Percentiles rank a stretch among this genome's conserved stretches.
Conservation (phyloP, 2,113 vertebrate genomes). For the Lampris incognitus region DNA sequence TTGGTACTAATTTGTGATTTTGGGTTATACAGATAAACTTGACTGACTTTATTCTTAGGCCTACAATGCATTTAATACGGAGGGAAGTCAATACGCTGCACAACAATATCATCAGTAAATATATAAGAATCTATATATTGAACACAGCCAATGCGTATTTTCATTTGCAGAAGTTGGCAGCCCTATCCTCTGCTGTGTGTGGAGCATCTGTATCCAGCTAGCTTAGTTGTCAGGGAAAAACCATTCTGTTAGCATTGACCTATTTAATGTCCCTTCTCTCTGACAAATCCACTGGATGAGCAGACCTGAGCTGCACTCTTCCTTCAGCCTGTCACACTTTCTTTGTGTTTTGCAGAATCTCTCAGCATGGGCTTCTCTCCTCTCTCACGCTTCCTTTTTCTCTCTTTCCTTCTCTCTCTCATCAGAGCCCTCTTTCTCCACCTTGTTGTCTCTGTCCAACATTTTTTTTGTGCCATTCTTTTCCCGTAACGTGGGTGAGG, state of each 20-base stretch:
- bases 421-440: background rate
- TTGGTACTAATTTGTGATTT: too few relatives aligned
- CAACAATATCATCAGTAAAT: too few relatives aligned
- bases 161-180: too few relatives aligned
- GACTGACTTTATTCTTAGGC: too few relatives aligned
- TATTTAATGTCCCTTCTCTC: slow-evolving; percentile 60
- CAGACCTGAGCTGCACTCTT: slow-evolving; percentile 40
- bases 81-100: too few relatives aligned
- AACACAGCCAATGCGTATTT: too few relatives aligned
- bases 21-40: too few relatives aligned
- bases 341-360: slow-evolving; percentile 32
- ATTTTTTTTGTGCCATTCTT: too few relatives aligned
- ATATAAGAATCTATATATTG: too few relatives aligned
- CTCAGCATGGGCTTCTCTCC: slow-evolving; percentile 14
- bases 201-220: slow-evolving; percentile 46
- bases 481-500: background rate
- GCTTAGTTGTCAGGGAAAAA: slow-evolving; percentile 63
- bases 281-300: slow-evolving; percentile 25
- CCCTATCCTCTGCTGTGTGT: background rate
- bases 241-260: slow-evolving; percentile 63
- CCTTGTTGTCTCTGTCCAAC: background rate
- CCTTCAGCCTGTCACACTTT: slow-evolving; percentile 46
- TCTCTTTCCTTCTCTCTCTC: background rate
- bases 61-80: too few relatives aligned
- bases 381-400: background rate